Conservation (phyloP, 2,113 vertebrate species). For the Dicentrarchus labrax region DNA sequence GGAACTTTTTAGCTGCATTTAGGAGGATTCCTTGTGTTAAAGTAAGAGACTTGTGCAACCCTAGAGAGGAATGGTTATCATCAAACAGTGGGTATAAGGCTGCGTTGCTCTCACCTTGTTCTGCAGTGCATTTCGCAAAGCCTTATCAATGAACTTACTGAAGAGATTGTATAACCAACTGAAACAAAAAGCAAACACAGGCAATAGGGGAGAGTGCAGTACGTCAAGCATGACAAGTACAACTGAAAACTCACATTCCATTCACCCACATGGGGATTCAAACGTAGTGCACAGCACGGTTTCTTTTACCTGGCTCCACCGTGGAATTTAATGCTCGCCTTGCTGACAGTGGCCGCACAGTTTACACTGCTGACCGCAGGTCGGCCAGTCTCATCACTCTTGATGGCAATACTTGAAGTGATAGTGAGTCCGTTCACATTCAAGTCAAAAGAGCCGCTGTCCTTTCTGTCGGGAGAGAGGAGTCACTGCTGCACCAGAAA, state of each 20-base stretch:
- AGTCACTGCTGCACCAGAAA: not conserved
- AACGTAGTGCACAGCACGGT: too few species aligned
- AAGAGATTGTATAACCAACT: constrained; percentile 88
- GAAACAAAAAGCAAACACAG: constrained; percentile 37
- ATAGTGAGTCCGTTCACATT: constrained; percentile 72
- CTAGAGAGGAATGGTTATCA: not conserved
- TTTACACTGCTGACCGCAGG: constrained; percentile 66
- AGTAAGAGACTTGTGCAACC: not conserved
- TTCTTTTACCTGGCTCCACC: constrained; percentile 81
- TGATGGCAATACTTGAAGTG: constrained; percentile 60
- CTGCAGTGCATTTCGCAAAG: constrained; percentile 67
- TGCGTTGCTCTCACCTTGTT: constrained; percentile 74
- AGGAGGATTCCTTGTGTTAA: not conserved
- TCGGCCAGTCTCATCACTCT: constrained; percentile 76
- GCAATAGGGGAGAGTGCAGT: not conserved
- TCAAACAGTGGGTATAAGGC: not conserved
- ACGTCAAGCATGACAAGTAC: too few species aligned
- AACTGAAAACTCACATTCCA: not conserved
- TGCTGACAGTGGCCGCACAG: constrained; percentile 72
- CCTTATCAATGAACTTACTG: constrained; percentile 62
- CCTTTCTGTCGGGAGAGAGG: constrained; percentile 66
- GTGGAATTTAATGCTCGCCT: constrained; percentile 74
- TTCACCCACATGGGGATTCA: not conserved
- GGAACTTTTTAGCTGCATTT: too few species aligned
- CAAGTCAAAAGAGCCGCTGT: constrained; percentile 83